Evolutionary conservation across 1,140 invertebrate genomes (phyloP).

Genomic region (Drosophila ercepeae): DNA sequence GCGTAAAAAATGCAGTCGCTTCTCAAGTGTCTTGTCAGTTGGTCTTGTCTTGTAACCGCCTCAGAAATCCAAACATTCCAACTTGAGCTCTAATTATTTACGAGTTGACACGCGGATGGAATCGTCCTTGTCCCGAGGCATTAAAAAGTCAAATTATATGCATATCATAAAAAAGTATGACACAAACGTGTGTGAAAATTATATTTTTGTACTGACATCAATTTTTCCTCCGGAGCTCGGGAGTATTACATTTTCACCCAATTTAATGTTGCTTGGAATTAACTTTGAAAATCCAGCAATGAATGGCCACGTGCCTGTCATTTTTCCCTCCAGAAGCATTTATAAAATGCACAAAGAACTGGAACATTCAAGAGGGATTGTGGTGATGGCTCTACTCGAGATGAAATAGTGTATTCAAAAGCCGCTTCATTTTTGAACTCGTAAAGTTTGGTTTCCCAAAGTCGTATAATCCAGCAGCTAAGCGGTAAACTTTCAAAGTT

Average conservation of each 20-base stretch:
- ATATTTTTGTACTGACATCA: conserved; percentile 19
- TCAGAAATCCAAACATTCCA: conserved; percentile 14
- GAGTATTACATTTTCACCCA: conserved; percentile 59
- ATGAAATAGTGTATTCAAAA: not conserved
- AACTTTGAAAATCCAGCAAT: not conserved
- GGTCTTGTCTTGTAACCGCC: conserved; percentile 1
- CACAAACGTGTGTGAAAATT: conserved; percentile 49
- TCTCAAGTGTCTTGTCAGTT: conserved; percentile 40
- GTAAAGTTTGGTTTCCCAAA: conserved; percentile 6
- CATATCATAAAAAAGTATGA: conserved; percentile 67
- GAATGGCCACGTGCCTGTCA: conserved; percentile 10
- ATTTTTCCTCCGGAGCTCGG: not conserved
- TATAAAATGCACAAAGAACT: not conserved
- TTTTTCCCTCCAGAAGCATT: not conserved
- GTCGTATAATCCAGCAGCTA: not conserved
- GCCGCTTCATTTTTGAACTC: not conserved
- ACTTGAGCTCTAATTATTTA: conserved; percentile 70
- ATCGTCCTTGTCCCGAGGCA: conserved; percentile 1
- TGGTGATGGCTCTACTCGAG: conserved; percentile 10
- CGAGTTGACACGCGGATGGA: conserved; percentile 31
- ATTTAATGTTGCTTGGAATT: conserved; percentile 47
- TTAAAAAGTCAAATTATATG: conserved; percentile 61
- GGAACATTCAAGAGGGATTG: not conserved
- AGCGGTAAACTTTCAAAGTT: conserved; percentile 2
- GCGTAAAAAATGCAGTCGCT: conserved; percentile 41